Evolutionary conservation across 1,140 invertebrate species (phyloP), one percentile per base, ranked within the genome.

Genomic region (Magallana ariakensis): DNA sequence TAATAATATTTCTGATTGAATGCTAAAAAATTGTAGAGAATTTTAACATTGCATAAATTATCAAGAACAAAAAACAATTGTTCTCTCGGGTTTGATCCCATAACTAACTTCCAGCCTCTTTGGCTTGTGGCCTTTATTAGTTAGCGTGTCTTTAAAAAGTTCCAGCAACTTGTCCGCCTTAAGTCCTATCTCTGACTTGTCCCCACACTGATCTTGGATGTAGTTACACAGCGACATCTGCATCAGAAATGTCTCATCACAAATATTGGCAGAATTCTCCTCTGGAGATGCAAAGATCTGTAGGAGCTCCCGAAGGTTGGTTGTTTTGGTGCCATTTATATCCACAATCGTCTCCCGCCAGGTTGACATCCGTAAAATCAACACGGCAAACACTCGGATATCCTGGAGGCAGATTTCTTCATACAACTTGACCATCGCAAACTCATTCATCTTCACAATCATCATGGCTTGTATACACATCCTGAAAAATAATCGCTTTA

Each of bases 381-480:
- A 11, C 26, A 75, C 11, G 66, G 66, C 66, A 75, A 75, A 75
- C 66, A 75, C 66, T 26, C 66, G 66, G 7, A 75, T 75, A 13
- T 75, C 66, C 9, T 11, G 11, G 22, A 75, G 33, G 66, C 66
- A 75, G 66, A 75, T 75, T 33, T 75, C 66, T 13, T 75, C 66
- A 26, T 75, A 75, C 2, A 75, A 10, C 33, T 75, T 75, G 22
- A 75, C 66, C 66, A 75, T 75, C 33, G 66, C 33, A 13, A 26
- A 75, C 33, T 75, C 66, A 33, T 75, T 75, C 66, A 75, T 75
- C 15, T 75, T 75, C 10, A 75, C 66, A 75, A 75, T 75, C 66
- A 75, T 75, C 66, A 75, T 75, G 66, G 66, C 66, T 75, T 75
- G 66, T 75, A 75, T 13, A 75, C 66, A 75, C 66, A 75, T 75